These are phyloP conservation scores for Melinaea menophilus DNA, from an alignment of 2,888 invertebrate species.

Conservation along the genomic window DNA sequence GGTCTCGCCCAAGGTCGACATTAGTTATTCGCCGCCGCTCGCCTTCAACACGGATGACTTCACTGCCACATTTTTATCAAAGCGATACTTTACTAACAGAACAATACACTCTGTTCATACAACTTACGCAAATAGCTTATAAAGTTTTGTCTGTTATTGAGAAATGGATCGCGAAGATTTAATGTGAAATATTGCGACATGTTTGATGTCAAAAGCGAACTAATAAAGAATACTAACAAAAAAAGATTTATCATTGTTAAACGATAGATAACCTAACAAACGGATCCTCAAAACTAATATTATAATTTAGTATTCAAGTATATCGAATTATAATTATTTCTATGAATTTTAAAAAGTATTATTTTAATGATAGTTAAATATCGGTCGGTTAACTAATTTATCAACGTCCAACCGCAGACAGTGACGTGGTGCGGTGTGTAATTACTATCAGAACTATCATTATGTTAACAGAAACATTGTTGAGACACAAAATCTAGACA, in stretches of 20 bases:
- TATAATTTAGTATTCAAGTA: no score
- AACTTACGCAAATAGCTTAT: slow-evolving; percentile 13
- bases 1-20: slow-evolving; percentile 45
- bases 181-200: no score
- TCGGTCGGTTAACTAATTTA: slow-evolving; percentile 28
- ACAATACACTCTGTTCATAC: slow-evolving; percentile 28
- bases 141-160: background rate
- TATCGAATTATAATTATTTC: no score
- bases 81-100: slow-evolving; percentile 28
- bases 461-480: slow-evolving; percentile 16
- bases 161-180: background rate
- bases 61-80: slow-evolving; percentile 44
- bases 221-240: no score
- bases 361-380: slow-evolving; percentile 22
- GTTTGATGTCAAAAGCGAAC: slow-evolving; percentile 1
- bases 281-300: no score
- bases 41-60: slow-evolving; percentile 41
- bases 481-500: slow-evolving; percentile 21
- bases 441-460: slow-evolving; percentile 24
- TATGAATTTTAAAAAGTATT: no score
- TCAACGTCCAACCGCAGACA: slow-evolving; percentile 29
- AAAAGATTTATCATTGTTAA: background rate
- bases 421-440: slow-evolving; percentile 14
- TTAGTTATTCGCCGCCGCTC: slow-evolving; percentile 40
- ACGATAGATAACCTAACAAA: no score